Percentiles rank a stretch among this genome's conserved stretches.
These are phyloP conservation scores for Chloroceryle aenea DNA, from an alignment of 2,113 vertebrate genomes.

Conservation along the genomic window DNA sequence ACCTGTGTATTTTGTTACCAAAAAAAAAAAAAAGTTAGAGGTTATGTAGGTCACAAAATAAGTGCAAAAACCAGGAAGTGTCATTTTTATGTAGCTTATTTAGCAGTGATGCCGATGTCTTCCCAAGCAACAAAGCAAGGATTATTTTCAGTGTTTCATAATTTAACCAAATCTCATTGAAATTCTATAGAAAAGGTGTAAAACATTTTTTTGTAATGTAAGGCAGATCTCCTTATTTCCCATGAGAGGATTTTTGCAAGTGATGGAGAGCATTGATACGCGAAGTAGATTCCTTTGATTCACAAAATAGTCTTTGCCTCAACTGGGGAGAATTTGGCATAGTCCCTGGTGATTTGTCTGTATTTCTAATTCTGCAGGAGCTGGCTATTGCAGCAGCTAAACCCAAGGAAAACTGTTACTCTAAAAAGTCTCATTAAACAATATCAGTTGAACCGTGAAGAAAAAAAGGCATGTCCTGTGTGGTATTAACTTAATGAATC, in stretches of 20 bases:
- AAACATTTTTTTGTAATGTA: not conserved
- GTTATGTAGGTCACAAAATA: not conserved
- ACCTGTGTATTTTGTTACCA: not conserved
- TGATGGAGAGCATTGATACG: not conserved
- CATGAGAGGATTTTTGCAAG: not conserved
- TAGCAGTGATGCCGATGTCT: not conserved
- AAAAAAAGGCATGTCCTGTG: not conserved
- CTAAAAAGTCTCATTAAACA: not conserved
- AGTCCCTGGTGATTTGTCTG: not conserved
- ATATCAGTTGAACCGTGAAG: not conserved
- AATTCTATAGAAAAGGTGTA: not conserved
- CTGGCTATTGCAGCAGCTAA: not conserved
- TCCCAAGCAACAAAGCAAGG: not conserved
- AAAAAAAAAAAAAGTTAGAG: not conserved
- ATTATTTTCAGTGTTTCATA: not conserved
- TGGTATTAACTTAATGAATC: not conserved
- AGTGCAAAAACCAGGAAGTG: not conserved
- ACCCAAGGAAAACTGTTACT: not conserved
- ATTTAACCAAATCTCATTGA: not conserved
- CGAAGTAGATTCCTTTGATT: not conserved
- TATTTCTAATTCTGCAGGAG: not conserved
- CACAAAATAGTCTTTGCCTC: not conserved
- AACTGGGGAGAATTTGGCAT: not conserved
- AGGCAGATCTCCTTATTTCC: not conserved
- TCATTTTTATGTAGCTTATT: not conserved